Conservation (phyloP, 2,888 invertebrate genomes). For the Pseudococcus jackbeardsleyi region DNA sequence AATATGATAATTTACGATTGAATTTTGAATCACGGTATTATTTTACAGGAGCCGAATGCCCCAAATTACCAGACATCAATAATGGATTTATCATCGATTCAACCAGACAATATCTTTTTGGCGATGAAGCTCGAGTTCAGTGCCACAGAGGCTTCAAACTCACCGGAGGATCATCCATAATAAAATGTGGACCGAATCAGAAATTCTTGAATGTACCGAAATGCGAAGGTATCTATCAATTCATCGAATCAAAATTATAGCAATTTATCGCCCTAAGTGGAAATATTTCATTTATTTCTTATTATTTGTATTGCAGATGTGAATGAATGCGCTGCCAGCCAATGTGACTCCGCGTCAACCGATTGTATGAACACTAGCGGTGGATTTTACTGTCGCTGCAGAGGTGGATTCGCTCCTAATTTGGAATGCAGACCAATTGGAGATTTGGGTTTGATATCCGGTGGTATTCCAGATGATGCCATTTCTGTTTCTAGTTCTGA, state of each 20-base stretch:
- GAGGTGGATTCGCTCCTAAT: constrained; percentile 85
- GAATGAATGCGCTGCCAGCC: constrained; percentile 89
- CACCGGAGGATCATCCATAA: constrained; percentile 82
- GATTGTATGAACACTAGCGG: constrained; percentile 91
- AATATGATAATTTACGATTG: background rate
- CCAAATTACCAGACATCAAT: constrained; percentile 82
- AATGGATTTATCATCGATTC: constrained; percentile 90
- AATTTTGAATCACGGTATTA: background rate
- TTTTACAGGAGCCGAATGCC: constrained; percentile 76
- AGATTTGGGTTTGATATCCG: constrained; percentile 88
- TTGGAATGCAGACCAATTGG: constrained; percentile 91
- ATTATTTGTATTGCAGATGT: constrained; percentile 75
- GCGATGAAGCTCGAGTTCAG: constrained; percentile 92
- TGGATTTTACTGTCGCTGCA: constrained; percentile 90
- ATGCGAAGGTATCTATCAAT: constrained; percentile 77
- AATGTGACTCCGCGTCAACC: constrained; percentile 91
- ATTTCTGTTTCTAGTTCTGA: constrained; percentile 88
- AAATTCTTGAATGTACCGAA: constrained; percentile 86
- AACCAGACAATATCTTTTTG: constrained; percentile 82
- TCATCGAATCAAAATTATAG: background rate
- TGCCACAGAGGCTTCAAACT: constrained; percentile 92
- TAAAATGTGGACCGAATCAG: constrained; percentile 88
- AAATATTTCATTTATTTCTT: background rate
- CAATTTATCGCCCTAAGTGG: background rate
- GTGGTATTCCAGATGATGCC: constrained; percentile 90